Evolutionary conservation across 2,113 vertebrate species (phyloP).

Genomic region (Rhea pennata): DNA sequence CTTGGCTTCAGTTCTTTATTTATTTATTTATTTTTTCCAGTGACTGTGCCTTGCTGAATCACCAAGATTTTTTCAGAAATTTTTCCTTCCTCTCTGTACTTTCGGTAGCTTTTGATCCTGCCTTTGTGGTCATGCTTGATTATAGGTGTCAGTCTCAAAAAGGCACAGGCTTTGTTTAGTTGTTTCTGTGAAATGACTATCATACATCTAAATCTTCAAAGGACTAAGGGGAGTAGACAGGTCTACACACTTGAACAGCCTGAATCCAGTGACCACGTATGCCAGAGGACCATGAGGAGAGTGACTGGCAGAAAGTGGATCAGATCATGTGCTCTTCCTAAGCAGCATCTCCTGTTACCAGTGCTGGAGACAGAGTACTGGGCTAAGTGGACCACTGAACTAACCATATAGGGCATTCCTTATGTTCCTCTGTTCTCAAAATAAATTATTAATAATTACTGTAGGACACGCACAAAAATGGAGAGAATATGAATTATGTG

Average conservation of each 20-base stretch:
- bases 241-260: background rate
- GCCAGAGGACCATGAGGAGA: rapidly evolving
- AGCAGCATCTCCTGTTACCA: background rate
- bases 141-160: background rate
- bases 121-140: background rate
- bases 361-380: background rate
- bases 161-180: background rate
- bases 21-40: background rate
- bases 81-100: background rate
- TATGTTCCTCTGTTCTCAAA: background rate
- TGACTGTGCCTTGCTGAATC: background rate
- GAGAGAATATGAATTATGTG: background rate
- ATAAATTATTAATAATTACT: background rate
- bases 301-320: background rate
- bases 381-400: background rate
- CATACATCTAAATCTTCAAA: background rate
- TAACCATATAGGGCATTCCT: background rate
- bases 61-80: background rate
- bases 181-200: background rate
- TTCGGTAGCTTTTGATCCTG: background rate
- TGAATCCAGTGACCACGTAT: background rate
- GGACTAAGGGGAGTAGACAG: background rate
- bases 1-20: background rate
- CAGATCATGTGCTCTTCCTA: background rate
- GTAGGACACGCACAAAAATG: background rate